phyloP scores from a whole-genome alignment of 2,797 vertebrate genomes.

The Fundulus diaphanus region DNA sequence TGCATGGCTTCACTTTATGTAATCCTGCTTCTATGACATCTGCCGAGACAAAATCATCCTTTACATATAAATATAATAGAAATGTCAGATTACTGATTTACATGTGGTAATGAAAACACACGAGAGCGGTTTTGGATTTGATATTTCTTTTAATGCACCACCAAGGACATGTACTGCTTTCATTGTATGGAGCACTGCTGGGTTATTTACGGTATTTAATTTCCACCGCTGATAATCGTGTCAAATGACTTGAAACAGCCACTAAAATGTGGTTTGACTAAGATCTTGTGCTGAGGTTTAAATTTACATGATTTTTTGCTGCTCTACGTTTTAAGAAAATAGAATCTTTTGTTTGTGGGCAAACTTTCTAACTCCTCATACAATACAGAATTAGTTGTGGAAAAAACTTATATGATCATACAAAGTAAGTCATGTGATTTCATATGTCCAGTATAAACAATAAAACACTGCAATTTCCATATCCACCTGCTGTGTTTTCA shows the following conservation, averaged over 20 bases:
- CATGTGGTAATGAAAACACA: constrained; percentile 1
- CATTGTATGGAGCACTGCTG: not conserved
- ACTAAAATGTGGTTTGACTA: not conserved
- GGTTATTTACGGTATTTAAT: not conserved
- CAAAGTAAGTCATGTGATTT: constrained; percentile 5
- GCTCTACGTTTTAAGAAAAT: not conserved
- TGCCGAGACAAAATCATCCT: not conserved
- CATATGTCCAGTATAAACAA: constrained; percentile 7
- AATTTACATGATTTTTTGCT: not conserved
- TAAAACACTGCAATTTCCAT: constrained; percentile 1
- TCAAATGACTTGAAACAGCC: constrained; percentile 4
- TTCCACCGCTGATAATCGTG: not conserved
- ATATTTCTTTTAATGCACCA: constrained; percentile 1
- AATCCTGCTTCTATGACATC: constrained; percentile 4
- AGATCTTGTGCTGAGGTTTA: constrained; percentile 12
- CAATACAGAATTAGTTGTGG: not conserved
- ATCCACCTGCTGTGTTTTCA: constrained; percentile 10
- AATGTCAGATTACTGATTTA: not conserved
- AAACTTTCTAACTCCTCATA: not conserved
- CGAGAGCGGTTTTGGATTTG: not conserved
- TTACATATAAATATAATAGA: not conserved
- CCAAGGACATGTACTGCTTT: not conserved
- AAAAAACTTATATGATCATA: too few relatives aligned
- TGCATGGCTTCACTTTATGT: constrained; percentile 1
- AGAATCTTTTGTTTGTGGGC: not conserved